phyloP scores from a whole-genome alignment of 1,140 invertebrate species.

The Meloidogyne exigua region DNA sequence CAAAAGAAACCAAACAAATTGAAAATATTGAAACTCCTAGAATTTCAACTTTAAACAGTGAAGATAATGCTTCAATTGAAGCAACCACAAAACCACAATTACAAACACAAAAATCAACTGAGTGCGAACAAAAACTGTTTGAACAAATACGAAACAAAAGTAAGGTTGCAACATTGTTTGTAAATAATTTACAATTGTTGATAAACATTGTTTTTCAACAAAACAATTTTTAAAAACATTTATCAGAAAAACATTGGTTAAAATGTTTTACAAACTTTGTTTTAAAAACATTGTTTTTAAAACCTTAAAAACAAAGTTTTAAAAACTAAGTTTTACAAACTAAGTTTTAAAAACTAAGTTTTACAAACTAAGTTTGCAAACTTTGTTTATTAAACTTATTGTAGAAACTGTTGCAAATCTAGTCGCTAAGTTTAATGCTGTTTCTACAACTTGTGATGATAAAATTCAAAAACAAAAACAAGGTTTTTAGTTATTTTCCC shows the following conservation, averaged over 20 bases:
- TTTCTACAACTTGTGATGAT: not conserved
- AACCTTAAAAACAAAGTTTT: not conserved
- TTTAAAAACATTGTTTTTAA: not conserved
- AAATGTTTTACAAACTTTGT: not conserved
- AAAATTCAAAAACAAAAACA: not conserved
- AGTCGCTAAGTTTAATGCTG: not conserved
- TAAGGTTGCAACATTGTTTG: not conserved
- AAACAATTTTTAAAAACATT: too few species aligned
- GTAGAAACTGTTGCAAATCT: not conserved
- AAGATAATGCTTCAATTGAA: not conserved
- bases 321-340: not conserved
- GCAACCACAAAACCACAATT: not conserved
- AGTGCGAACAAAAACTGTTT: not conserved
- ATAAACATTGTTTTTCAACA: constrained; percentile 3
- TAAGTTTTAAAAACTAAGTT: not conserved
- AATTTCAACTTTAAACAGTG: not conserved
- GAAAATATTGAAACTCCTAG: not conserved
- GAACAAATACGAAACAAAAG: not conserved
- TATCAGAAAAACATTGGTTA: too few species aligned
- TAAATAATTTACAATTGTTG: not conserved
- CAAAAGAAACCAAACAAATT: not conserved
- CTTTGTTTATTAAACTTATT: not conserved
- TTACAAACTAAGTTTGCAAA: not conserved
- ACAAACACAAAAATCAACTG: not conserved
- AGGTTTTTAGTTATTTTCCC: not conserved